These are phyloP conservation scores for Myotis davidii DNA, from an alignment of 2,113 vertebrate genomes.

Conservation along the genomic window DNA sequence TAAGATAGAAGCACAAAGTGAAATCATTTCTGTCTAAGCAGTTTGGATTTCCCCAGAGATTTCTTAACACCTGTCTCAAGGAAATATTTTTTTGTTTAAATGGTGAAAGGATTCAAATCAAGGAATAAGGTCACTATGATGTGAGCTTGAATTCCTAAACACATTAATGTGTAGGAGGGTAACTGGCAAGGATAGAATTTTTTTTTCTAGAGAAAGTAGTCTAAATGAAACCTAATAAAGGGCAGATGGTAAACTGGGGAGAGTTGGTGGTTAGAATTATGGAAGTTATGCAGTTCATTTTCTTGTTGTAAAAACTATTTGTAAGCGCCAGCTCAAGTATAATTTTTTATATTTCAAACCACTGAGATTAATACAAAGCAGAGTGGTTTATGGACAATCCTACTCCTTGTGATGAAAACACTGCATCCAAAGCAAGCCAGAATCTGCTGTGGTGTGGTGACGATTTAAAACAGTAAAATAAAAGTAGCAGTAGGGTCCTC, in stretches of 20 bases:
- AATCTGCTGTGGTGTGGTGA: neutral
- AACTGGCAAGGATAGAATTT: slow-evolving; percentile 25
- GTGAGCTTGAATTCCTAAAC: slow-evolving; percentile 45
- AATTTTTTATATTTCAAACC: slow-evolving; percentile 54
- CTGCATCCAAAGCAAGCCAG: neutral
- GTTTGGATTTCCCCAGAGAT: slow-evolving; percentile 64
- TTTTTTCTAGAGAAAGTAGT: slow-evolving; percentile 46
- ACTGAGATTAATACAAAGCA: slow-evolving; percentile 44
- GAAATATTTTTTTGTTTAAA: slow-evolving; percentile 66
- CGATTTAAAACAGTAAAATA: slow-evolving; percentile 3
- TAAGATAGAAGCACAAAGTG: slow-evolving; percentile 53
- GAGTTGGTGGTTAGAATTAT: slow-evolving; percentile 14
- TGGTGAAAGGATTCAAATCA: slow-evolving; percentile 70
- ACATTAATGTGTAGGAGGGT: neutral
- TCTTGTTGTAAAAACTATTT: slow-evolving; percentile 61
- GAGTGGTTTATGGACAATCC: neutral
- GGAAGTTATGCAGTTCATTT: slow-evolving; percentile 38
- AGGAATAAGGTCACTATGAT: slow-evolving; percentile 54
- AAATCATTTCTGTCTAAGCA: slow-evolving; percentile 68
- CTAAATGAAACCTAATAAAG: slow-evolving; percentile 67
- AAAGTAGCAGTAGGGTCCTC: neutral
- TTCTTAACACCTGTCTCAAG: slow-evolving; percentile 79
- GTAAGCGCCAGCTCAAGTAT: slow-evolving; percentile 46
- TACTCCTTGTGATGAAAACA: neutral
- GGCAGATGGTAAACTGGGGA: slow-evolving; percentile 55